Evolutionary conservation across 2,888 invertebrate genomes (phyloP), one percentile per base, ranked within the genome.

Genomic region (Agriotes lineatus): DNA sequence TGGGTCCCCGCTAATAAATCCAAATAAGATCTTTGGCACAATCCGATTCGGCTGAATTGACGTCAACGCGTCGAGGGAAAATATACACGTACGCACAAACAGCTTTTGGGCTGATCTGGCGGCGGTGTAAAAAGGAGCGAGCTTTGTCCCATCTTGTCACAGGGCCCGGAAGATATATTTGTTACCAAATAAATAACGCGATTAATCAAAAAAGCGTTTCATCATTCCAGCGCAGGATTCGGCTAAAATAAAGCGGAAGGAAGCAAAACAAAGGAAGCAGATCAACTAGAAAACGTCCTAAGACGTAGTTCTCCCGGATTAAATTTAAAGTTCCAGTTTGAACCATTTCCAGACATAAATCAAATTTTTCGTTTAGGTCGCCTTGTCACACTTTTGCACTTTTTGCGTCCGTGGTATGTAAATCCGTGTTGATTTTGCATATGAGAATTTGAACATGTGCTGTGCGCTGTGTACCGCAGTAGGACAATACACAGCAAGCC

Each of bases 181-280:
- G 48, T 22, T 48, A 48, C 12, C 20, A 48, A 48, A 48, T 48
- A 48, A 48, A 48, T 48, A 48, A 48, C 48, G 12, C 22, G 48
- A 48, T 48, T 48, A 48, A 48, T 48, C 48, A 48, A 48, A 48
- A 48, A 48, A 48, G n/a, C 48, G 5, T 48, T 48, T 48, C 48
- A 48, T 48, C 48, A 48, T 48, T 19, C 22, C 12, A 18, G 48
- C 48, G 22, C 4, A 22, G 22, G 20, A 48, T 48, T 48, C 48
- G 22, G 2, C n/a, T 48, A 48, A 48, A 48, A 48, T 48, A 48
- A n/a, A 48, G 25, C 25, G 25, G 25, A 48, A 22, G 48, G 22
- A 48, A 48, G 14, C 9, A 48, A 48, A 48, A 25, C 10, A 48
- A 48, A 48, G 18, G 25, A 48, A 12, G 12, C 48, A 48, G 48